A percentile compares a stretch with the other conserved stretches of the same genome.
phyloP scores from a whole-genome alignment of 2,113 vertebrate species.

The Ia io region DNA sequence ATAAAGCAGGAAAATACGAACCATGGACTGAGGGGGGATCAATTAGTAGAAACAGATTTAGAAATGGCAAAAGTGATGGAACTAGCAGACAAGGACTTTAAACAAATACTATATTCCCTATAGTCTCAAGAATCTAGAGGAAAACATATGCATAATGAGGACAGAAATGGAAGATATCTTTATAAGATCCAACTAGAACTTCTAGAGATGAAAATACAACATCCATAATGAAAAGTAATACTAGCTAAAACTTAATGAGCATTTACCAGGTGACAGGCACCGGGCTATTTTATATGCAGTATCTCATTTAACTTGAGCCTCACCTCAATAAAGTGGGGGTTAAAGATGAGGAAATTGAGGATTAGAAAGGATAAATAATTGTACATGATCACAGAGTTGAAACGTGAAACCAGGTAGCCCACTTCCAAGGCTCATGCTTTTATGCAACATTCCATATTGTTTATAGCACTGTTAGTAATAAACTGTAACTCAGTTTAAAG shows the following conservation, averaged over 20 bases:
- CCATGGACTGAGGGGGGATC: neutral
- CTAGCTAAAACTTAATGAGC: neutral
- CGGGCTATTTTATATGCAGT: neutral
- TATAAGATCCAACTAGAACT: neutral
- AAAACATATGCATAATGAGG: neutral
- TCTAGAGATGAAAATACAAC: neutral
- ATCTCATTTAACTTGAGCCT: neutral
- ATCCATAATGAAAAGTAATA: neutral
- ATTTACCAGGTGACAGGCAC: neutral
- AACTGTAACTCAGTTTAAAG: neutral
- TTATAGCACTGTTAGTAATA: neutral
- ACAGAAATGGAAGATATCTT: neutral
- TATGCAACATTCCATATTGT: neutral
- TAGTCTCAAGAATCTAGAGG: neutral
- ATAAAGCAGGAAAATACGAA: constrained; percentile 21
- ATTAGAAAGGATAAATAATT: neutral
- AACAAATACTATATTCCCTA: neutral
- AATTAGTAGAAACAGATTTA: constrained; percentile 5
- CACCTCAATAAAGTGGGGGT: neutral
- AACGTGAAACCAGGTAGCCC: neutral
- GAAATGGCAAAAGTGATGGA: neutral
- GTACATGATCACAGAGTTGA: neutral
- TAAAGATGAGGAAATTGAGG: neutral
- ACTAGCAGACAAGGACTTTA: neutral
- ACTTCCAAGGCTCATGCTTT: neutral